Evolutionary conservation across 1,140 invertebrate genomes (phyloP), one percentile per base, ranked within the genome.

Genomic region (Camponotus vicinus): DNA sequence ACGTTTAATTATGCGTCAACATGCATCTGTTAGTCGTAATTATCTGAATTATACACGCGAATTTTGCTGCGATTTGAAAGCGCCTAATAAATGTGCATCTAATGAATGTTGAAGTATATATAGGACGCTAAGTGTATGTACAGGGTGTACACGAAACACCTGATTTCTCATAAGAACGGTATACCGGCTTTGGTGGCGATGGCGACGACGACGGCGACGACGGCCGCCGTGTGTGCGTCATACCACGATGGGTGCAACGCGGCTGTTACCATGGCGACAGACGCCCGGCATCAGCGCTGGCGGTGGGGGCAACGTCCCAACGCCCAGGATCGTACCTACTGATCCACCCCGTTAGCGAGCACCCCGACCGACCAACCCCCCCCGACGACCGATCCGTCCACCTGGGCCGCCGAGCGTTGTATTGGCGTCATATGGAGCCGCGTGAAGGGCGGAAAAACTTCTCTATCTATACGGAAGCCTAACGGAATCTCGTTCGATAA

Each of bases 201-300:
- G 67, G 15, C 57, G 80, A 21, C 18, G 67, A 2, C 32, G 78
- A 21, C 21, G 71, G 8, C 45, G 42, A 18, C 42, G 18, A 37
- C 49, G 59, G 88, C 87, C 90, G 76, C 15, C 86, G 87, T 92
- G 89, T 91, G 90, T 92, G 90, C 88, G 87, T 91, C 89, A 87
- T 75, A 89, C 78, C 86, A 86, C 89, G 89, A 93, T 94, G 92
- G 93, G 93, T 92, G 93, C 92, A 95, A 94, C 94, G 93, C 93
- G 93, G 92, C 94, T 94, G 95, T 95, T 94, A 92, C 95, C 92
- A 95, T 95, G 94, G 95, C 93, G 94, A 95, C 94, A 95, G 95
- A 95, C 94, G 93, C 94, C 94, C 93, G 94, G 92, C 93, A 92
- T 92, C 92, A 92, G 87, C 88, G 70, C 87, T 88, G 70, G 90